Base-by-base conservation (phyloP, 2,888 invertebrate species). In the Synergus itoensis region DNA sequence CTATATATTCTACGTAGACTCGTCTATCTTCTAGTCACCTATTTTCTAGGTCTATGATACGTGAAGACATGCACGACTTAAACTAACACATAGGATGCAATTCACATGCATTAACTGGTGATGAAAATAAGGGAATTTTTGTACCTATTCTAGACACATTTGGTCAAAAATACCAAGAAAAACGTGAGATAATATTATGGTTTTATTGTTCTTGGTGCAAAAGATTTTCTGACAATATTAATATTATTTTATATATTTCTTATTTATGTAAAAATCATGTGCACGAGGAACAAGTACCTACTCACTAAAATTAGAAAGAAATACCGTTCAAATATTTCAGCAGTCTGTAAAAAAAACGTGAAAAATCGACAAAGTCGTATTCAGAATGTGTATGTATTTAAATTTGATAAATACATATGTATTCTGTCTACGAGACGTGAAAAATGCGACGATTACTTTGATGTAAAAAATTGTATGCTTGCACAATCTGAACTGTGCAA, bases 271-370 rank as follows among this genome's bases (percentile, higher is more conserved):
- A 53, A 53, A 53, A 53, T 8, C 8, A n/a, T 1, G n/a, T 53
- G 53, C n/a, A n/a, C 53, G 53, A 53, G 53, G n/a, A 53, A 53
- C n/a, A 53, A 53, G 53, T 53, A n/a, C 28, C 28, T 28, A 28
- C 8, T n/a, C n/a, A 53, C 2, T 53, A 53, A n/a, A 53, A 53
- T 2, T n/a, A n/a, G n/a, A n/a, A 53, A 53, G 53, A n/a, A 53
- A n/a, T 1, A 82, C 78, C 64, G 41, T 80, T 36, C 64, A 60
- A 81, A 81, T 62, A 80, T 63, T 53, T 53, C 53, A 53, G 53
- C 69, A 48, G 67, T 2, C 16, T 48, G 69, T n/a, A 45, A 69
- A 21, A 45, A 63, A 40, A n/a, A n/a, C n/a, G 36, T 8, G 16
- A 16, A 63, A 28, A 28, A 63, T 63, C 14, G 36, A 8, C 16